Percentiles rank a stretch among this genome's conserved stretches.
These are phyloP conservation scores for Asobara japonica DNA, from an alignment of 1,140 invertebrate genomes.

Conservation along the genomic window DNA sequence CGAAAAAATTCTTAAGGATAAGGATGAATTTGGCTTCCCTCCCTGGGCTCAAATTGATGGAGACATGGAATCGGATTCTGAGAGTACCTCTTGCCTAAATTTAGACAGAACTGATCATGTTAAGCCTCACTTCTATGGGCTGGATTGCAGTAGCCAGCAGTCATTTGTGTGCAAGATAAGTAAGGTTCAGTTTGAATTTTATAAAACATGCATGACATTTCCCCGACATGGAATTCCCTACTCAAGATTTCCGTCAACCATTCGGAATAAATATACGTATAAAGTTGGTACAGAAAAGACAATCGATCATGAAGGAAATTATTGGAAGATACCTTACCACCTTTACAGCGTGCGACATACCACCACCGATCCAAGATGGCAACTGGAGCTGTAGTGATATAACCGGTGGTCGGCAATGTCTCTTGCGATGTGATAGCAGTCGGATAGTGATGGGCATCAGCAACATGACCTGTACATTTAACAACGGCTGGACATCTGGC, in stretches of 20 bases:
- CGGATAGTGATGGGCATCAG: slow-evolving; percentile 42
- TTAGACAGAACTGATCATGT: slow-evolving; percentile 46
- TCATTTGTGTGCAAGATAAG: slow-evolving; percentile 47
- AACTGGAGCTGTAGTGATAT: slow-evolving; percentile 46
- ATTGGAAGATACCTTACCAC: slow-evolving; percentile 2
- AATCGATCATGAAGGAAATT: too few relatives aligned
- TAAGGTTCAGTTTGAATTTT: slow-evolving; percentile 32
- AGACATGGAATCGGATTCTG: slow-evolving; percentile 30
- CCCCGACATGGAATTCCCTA: too few relatives aligned
- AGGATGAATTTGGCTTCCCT: slow-evolving; percentile 38
- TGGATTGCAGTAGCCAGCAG: slow-evolving; percentile 48
- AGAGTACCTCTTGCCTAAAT: slow-evolving; percentile 43
- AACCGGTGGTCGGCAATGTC: slow-evolving; percentile 36
- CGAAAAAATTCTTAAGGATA: slow-evolving; percentile 34
- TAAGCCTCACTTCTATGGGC: slow-evolving; percentile 46
- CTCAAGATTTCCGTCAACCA: too few relatives aligned
- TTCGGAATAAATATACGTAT: too few relatives aligned
- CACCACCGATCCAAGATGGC: slow-evolving; percentile 44
- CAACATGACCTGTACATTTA: slow-evolving; percentile 38
- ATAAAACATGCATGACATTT: too few relatives aligned
- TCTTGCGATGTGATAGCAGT: slow-evolving; percentile 39
- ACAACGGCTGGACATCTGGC: slow-evolving; percentile 41
- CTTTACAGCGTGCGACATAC: slow-evolving; percentile 39
- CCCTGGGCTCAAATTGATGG: slow-evolving; percentile 39
- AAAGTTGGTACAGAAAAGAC: too few relatives aligned